Evolutionary conservation across 2,888 invertebrate genomes (phyloP).

Genomic region (Caenorhabditis uteleia): DNA sequence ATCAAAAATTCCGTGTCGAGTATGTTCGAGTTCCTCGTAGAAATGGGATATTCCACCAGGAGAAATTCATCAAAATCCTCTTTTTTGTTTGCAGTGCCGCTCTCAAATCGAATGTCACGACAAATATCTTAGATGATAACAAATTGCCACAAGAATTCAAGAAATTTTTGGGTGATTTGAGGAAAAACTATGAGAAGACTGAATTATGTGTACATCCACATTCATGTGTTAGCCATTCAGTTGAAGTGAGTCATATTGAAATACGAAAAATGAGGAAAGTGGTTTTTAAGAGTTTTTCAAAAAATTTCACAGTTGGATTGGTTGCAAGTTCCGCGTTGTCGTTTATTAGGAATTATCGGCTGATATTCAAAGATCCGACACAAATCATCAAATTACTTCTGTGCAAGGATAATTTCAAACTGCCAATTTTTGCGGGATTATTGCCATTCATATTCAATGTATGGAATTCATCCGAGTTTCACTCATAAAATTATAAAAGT

Average conservation of each 20-base stretch:
- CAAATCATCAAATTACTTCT: constrained; percentile 20
- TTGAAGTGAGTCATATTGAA: constrained; percentile 38
- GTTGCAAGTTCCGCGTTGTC: constrained; percentile 46
- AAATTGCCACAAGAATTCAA: constrained; percentile 39
- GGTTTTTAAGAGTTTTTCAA: constrained; percentile 44
- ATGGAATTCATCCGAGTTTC: constrained; percentile 6
- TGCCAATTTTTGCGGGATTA: constrained; percentile 60
- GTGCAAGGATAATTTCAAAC: constrained; percentile 34
- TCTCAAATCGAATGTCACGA: constrained; percentile 31
- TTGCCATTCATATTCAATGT: constrained; percentile 65
- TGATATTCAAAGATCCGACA: constrained; percentile 34
- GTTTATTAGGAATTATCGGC: constrained; percentile 23
- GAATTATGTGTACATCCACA: constrained; percentile 52
- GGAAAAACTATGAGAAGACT: constrained; percentile 42
- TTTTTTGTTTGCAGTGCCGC: constrained; percentile 34
- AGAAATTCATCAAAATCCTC: no score
- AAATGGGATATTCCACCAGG: no score
- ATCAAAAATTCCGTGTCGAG: no score
- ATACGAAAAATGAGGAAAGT: constrained; percentile 15
- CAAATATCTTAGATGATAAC: constrained; percentile 34
- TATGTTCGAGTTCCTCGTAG: no score
- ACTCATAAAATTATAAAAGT: neutral
- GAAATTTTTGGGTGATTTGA: constrained; percentile 31
- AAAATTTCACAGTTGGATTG: constrained; percentile 69
- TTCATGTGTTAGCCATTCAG: constrained; percentile 56